phyloP scores from a whole-genome alignment of 1,140 invertebrate genomes.

The Lordiphosa collinella region DNA sequence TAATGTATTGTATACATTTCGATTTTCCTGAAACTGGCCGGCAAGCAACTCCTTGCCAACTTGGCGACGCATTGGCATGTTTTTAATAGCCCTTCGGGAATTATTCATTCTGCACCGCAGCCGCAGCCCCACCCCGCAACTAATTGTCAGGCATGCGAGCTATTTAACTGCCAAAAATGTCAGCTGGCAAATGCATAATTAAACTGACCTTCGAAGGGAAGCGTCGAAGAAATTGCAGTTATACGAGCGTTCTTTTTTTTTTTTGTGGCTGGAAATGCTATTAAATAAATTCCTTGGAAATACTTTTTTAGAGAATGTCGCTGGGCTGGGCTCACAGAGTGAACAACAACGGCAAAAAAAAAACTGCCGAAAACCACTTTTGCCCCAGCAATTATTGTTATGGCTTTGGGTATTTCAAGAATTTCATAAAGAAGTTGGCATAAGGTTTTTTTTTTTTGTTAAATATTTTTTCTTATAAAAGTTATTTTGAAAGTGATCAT shows the following conservation, averaged over 20 bases:
- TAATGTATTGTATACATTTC: slow-evolving; percentile 68
- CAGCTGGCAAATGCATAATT: slow-evolving; percentile 73
- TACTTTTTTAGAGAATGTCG: background rate
- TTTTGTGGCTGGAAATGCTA: slow-evolving; percentile 28
- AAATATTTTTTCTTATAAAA: background rate
- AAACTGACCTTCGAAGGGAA: slow-evolving; percentile 47
- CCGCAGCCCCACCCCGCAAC: slow-evolving; percentile 37
- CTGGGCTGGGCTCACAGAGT: slow-evolving; percentile 12
- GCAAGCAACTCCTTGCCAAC: no score
- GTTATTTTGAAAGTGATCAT: background rate
- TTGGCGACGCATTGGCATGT: slow-evolving; percentile 59
- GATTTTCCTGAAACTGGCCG: slow-evolving; percentile 47
- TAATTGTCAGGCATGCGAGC: slow-evolving; percentile 64
- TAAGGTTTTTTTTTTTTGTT: slow-evolving; percentile 13
- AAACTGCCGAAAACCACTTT: slow-evolving; percentile 34
- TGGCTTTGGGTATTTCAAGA: slow-evolving; percentile 31
- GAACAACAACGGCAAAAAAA: no score
- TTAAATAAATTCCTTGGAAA: slow-evolving; percentile 39
- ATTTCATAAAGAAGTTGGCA: slow-evolving; percentile 33
- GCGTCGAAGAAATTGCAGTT: slow-evolving; percentile 34
- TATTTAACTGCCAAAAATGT: slow-evolving; percentile 51
- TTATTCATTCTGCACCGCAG: slow-evolving; percentile 72
- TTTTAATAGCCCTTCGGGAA: slow-evolving; percentile 76
- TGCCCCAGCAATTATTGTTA: slow-evolving; percentile 31
- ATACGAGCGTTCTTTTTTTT: slow-evolving; percentile 19